Evolutionary conservation across 1,140 invertebrate genomes (phyloP), one percentile per base, ranked within the genome.

Genomic region (Theocolax elegans): DNA sequence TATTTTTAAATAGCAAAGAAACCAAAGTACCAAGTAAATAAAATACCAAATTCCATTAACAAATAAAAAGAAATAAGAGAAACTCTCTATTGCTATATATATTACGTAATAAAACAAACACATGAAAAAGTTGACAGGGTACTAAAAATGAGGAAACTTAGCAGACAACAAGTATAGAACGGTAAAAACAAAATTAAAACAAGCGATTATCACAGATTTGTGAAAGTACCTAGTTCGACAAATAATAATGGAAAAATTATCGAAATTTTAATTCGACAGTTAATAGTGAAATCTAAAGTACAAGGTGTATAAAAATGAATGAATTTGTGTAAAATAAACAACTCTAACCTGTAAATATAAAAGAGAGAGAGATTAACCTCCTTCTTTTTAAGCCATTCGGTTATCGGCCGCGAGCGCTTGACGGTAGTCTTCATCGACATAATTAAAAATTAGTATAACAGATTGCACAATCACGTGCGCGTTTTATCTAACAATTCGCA

Each of bases 311-410:
- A 46, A 15, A 46, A 38, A 15, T 35, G 29, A 13, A 35, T 6
- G 10, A 35, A 6, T 4, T 35, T 35, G 10, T 6, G 4, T 35
- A 35, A 35, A 46, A n/a, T 46, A 8, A 13, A 19, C 3, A 8
- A 8, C n/a, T 6, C 6, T 46, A 31, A 29, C 31, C 31, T 10
- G 13, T 29, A n/a, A 46, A 46, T 8, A 4, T 35, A 46, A 15
- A 35, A 35, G 10, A 35, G 31, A 35, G 4, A 35, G 4, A 35
- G 10, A 35, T 35, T 35, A 35, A 35, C 4, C 31, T 17, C 67
- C 67, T 69, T 59, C 54, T 63, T 62, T 19, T 58, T 56, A 6
- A 69, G 35, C 67, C 67, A 63, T 9, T 25, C 31, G 10, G 46
- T 54, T 51, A 69, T 69, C 27, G 38, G 38, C 10, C 21, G 46